These are phyloP conservation scores for Chelon auratus DNA, from an alignment of 2,797 vertebrate genomes.

Conservation along the genomic window DNA sequence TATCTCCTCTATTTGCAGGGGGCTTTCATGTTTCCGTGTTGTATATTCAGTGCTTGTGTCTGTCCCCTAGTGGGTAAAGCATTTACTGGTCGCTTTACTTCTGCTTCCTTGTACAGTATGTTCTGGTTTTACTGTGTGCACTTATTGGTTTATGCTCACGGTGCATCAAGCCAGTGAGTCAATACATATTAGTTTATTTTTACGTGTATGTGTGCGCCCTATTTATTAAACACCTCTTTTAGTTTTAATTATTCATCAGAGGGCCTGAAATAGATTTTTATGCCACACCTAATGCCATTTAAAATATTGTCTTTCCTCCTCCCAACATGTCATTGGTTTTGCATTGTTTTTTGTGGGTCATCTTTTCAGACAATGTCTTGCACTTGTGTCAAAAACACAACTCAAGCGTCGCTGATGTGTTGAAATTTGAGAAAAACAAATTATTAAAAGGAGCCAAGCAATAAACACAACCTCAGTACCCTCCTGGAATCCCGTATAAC, in stretches of 20 bases:
- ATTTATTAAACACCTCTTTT: not conserved
- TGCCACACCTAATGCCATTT: too few species aligned
- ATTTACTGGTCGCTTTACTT: not conserved
- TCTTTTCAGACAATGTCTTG: not conserved
- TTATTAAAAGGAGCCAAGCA: conserved; percentile 21
- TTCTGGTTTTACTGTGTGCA: not conserved
- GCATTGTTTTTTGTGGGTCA: too few species aligned
- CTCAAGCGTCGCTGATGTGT: too few species aligned
- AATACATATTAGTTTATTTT: not conserved
- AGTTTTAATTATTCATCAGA: too few species aligned
- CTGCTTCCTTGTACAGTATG: not conserved
- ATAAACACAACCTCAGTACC: conserved; percentile 14
- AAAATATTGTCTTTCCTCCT: too few species aligned
- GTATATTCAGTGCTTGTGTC: not conserved
- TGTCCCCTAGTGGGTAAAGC: not conserved
- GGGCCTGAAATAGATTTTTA: too few species aligned
- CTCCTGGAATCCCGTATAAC: conserved; percentile 7
- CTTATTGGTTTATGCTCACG: not conserved
- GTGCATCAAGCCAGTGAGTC: not conserved
- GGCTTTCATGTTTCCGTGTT: not conserved
- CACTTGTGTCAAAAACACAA: too few species aligned
- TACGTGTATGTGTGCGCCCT: not conserved
- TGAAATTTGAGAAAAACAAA: conserved; percentile 12
- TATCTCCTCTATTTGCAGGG: not conserved
- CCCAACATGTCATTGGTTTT: too few species aligned